Base-by-base conservation (phyloP, 1,140 invertebrate genomes). In the Eriocheir sinensis region DNA sequence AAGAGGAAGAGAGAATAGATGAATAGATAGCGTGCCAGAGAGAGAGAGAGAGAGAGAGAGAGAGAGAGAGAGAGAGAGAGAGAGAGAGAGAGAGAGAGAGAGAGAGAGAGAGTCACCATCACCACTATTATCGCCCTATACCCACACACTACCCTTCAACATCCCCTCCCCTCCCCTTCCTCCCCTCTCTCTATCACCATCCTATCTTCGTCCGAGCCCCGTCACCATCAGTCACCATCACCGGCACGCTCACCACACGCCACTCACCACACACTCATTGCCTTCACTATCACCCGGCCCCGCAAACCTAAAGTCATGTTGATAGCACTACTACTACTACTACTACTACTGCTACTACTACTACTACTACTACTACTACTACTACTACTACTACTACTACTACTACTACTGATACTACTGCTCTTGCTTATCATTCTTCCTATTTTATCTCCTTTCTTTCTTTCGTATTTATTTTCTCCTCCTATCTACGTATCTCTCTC, bases 31-130 rank as follows among this genome's bases (percentile, higher is more conserved):
- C n/a, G n/a, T n/a, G n/a, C n/a, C n/a, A n/a, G n/a, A n/a, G n/a
- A n/a, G n/a, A n/a, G n/a, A n/a, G n/a, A n/a, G n/a, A n/a, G n/a
- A n/a, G n/a, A n/a, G n/a, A n/a, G n/a, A n/a, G n/a, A n/a, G n/a
- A n/a, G n/a, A n/a, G n/a, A n/a, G n/a, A n/a, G n/a, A n/a, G 88
- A 48, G 88, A 48, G 41, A 89, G 88, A 48, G 88, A 89, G 88
- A 89, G 88, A 53, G 40, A 89, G 41, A 53, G 36, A 86, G 85
- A 86, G 21, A 44, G 12, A 38, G 85, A 86, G 21, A 44, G 41
- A 38, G 85, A 2, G 34, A 44, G 32, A 38, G 27, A 38, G 36
- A n/a, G 8, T 72, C 1, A n/a, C 27, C 60, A 72, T 72, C 60
- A 72, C 27, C 17, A 72, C 27, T 72, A 72, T 72, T 0, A 72